Base-by-base conservation (phyloP, 2,888 invertebrate species). In the Timema cristinae region DNA sequence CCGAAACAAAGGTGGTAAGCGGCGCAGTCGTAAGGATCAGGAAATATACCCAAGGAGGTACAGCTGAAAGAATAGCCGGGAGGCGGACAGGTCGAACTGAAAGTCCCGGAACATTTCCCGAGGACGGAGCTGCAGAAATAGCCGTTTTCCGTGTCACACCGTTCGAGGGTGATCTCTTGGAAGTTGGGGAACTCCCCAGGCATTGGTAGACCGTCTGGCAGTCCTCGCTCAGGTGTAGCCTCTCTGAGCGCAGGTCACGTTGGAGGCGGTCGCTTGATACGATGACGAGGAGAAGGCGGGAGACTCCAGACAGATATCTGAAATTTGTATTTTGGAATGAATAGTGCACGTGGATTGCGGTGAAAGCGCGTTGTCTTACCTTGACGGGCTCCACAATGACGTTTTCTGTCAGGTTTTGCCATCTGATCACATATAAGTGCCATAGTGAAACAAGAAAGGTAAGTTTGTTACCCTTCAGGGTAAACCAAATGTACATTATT, bases 131-230 rank as follows among this genome's bases (percentile, higher is more conserved):
- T 63, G 63, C 63, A 63, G 47, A 11, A 63, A 13, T 63, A 63
- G 63, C 48, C 47, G 47, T 63, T 63, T 10, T 32, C 48, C 63
- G 32, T 16, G 47, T 63, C 63, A 13, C 63, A 63, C 10, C 47
- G 32, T 48, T 63, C 63, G 10, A 63, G 63, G 2, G 63, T 63
- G 47, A 63, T 48, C 63, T 48, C 47, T 32, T 63, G 32, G 63
- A 8, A 63, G 63, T 63, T 32, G 47, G 63, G 6, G 47, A 5
- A 9, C 10, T 9, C 32, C 63, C 63, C 63, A 63, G 63, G 1
- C 63, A 63, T 48, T 63, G 63, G 63, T 63, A 63, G 47, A 63
- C 63, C 63, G 48, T 63, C 63, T 63, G 32, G 32, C 63, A 63
- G 63, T 63, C 63, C 4, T 0, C 6, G 63, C 63, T 47, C 63